A percentile compares a stretch with the other conserved stretches of the same genome.
phyloP scores from a whole-genome alignment of 1,140 invertebrate species.

The Triops cancriformis region DNA sequence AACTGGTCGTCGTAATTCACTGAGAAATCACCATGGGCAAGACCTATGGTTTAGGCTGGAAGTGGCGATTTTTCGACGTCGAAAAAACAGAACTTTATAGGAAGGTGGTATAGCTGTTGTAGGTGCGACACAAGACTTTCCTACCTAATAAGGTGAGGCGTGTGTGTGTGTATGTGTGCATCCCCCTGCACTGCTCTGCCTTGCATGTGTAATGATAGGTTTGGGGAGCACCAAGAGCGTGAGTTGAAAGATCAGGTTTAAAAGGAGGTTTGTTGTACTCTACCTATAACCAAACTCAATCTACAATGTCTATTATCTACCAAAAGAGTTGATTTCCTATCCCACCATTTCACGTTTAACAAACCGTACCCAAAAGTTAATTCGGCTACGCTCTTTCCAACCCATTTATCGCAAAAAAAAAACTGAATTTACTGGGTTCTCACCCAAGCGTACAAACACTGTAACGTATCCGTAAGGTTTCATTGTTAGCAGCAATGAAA shows the following conservation, averaged over 20 bases:
- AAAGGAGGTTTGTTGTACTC: background rate
- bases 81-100: background rate
- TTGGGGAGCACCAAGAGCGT: background rate
- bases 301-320: no score
- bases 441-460: no score
- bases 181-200: background rate
- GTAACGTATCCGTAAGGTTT: no score
- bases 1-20: background rate
- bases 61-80: background rate
- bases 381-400: no score
- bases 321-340: background rate
- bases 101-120: background rate
- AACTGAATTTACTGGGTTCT: no score
- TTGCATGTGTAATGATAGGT: background rate
- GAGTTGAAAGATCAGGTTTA: background rate
- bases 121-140: background rate
- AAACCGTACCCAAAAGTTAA: no score
- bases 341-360: background rate
- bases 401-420: no score
- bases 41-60: background rate
- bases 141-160: constrained; percentile 13
- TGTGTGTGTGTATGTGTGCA: background rate
- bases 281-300: background rate
- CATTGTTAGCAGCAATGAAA: no score
- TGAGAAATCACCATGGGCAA: background rate